phyloP scores from a whole-genome alignment of 2,888 invertebrate genomes.

The Leptinotarsa peninsularis region DNA sequence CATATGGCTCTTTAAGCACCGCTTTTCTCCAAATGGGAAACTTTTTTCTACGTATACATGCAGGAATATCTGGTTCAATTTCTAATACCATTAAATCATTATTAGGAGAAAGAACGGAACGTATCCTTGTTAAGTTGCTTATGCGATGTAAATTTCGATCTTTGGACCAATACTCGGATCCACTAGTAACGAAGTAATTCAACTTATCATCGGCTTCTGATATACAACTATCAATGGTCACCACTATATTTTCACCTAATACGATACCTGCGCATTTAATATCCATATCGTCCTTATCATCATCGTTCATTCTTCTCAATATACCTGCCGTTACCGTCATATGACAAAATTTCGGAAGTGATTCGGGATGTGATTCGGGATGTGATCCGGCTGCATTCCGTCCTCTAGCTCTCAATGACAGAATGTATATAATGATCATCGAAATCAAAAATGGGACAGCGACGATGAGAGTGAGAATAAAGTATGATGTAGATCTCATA shows the following conservation, averaged over 20 bases:
- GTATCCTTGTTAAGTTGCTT: background rate
- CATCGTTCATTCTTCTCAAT: background rate
- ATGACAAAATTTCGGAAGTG: too few relatives aligned
- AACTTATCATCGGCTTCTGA: background rate
- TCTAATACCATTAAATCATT: background rate
- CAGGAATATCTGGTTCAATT: background rate
- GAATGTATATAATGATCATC: background rate
- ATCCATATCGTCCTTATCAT: background rate
- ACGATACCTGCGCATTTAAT: background rate
- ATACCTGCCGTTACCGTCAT: background rate
- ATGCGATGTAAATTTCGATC: background rate
- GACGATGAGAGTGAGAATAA: background rate
- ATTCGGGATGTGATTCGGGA: too few relatives aligned
- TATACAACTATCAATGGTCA: background rate
- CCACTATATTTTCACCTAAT: background rate
- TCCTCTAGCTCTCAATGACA: background rate
- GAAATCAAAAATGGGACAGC: background rate
- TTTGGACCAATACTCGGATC: background rate
- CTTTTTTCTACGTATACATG: background rate
- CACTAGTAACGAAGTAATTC: background rate
- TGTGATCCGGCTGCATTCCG: too few relatives aligned
- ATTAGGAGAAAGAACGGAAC: background rate
- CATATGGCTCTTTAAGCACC: too few relatives aligned
- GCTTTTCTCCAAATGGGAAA: background rate
- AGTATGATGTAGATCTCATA: background rate